phyloP scores from a whole-genome alignment of 2,113 vertebrate species.

The Theristicus caerulescens region DNA sequence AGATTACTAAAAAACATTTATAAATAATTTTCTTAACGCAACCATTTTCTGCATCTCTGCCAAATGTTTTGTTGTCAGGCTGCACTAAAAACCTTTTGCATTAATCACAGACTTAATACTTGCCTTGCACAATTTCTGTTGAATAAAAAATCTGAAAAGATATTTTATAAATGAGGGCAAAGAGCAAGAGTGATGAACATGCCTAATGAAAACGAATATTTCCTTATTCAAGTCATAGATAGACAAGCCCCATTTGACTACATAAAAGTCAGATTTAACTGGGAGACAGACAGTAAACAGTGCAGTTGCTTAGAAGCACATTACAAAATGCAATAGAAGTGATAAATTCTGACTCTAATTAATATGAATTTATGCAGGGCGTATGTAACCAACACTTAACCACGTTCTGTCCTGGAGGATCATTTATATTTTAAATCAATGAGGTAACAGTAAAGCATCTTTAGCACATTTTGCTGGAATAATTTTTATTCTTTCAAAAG shows the following conservation, averaged over 20 bases:
- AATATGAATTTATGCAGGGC: neutral
- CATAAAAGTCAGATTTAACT: neutral
- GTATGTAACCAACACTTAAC: neutral
- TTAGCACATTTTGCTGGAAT: neutral
- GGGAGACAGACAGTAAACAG: neutral
- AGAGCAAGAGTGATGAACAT: neutral
- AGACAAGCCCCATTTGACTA: neutral
- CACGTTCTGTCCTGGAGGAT: neutral
- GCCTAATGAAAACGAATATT: neutral
- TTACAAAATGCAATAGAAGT: neutral
- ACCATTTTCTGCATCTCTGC: neutral
- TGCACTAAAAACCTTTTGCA: neutral
- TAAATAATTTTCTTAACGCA: neutral
- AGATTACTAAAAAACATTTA: neutral
- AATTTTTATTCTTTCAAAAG: neutral
- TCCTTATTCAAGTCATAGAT: neutral
- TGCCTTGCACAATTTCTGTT: neutral
- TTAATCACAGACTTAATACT: neutral
- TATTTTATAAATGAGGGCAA: slow-evolving; percentile 7
- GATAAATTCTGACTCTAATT: neutral
- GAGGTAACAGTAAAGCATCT: neutral
- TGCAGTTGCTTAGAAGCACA: neutral
- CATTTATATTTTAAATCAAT: neutral
- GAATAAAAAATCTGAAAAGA: neutral
- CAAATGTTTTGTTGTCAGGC: neutral